Base-by-base conservation (phyloP, 2,113 vertebrate species). In the Anhinga rufa region DNA sequence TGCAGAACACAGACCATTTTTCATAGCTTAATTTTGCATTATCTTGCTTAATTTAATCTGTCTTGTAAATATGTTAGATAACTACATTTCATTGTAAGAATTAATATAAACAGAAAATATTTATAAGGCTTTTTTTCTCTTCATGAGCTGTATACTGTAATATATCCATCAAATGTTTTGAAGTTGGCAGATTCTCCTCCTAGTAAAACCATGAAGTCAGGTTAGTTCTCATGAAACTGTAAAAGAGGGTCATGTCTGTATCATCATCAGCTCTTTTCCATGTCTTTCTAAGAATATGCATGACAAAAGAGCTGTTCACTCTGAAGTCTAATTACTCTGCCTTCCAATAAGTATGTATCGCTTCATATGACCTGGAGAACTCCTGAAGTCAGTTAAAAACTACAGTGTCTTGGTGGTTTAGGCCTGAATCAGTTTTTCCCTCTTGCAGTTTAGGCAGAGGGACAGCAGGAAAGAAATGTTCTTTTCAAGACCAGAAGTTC, bases 21-120 rank as follows among this genome's bases (percentile, higher is more conserved):
- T 86, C 87, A 91, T 96, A 97, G 95, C 86, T 97, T 97, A 93
- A 92, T 95, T 93, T 98, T 97, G 96, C 95, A 96, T 97, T 97
- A 98, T 94, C 89, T 98, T 94, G 97, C 95, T 98, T 98, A 97
- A 98, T 97, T 94, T 97, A 96, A 93, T 91, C 94, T 97, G 86
- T 97, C 96, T 96, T 83, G 97, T 98, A 98, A 97, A 97, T 98
- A 96, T 87, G 96, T 95, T 97, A 97, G 93, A 66, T 95, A 97
- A 97, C 97, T 98, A 98, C 88, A 68, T 95, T 97, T 97, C 75
- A 94, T 36, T 89, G 93, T 94, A 95, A 97, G 97, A 98, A 97
- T 96, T 95, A 96, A 96, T 78, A 97, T 94, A 90, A 97, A 97
- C 87, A 94, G 95, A 96, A 98, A 97, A 86, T 96, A 96, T 97